Evolutionary conservation across 2,888 invertebrate genomes (phyloP), one percentile per base, ranked within the genome.

Genomic region (Matsumyia berberina): DNA sequence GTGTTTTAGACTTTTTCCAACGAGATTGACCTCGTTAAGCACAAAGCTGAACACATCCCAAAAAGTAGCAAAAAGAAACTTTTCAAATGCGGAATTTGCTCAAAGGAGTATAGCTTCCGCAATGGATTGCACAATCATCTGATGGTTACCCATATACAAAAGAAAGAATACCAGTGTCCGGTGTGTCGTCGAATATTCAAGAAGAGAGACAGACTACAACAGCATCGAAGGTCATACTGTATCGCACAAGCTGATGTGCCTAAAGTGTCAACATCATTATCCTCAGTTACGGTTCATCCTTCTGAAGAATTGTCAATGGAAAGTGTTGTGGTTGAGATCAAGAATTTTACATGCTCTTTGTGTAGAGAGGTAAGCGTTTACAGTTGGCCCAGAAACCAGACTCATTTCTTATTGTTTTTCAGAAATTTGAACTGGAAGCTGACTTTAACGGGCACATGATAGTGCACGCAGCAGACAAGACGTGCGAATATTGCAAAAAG

Each of bases 111-210:
- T 29, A 51, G 37, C 29, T 66, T 37, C 29, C 66, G 66, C 11
- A 66, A 51, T 37, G 66, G 66, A 11, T 15, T 66, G 1, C 66
- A 66, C 11, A 51, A 66, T 9, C 66, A 66, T 19, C 11, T 66
- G 5, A 24, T 15, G 19, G 29, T n/a, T 1, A 15, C 51, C 2
- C 66, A 66, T 39, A 15, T 39, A 17, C 49, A 66, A 4, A 51
- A 39, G 5, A 66, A 51, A 5, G 49, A 51, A 6, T 24, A 8
- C 11, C 24, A 49, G 15, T 66, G 66, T 11, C 37, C 49, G 2
- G 37, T 19, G 0, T 66, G 66, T 24, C 24, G 29, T 0, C 35
- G 29, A 29, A 24, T 15, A 15, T 66, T 51, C 8, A 51, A 37
- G 29, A 37, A 15, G 8, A 29, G 12, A 2, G 7, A 24, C 11